A percentile compares a stretch with the other conserved stretches of the same genome.
phyloP scores from a whole-genome alignment of 2,113 vertebrate species.

The Puffinus mauretanicus region DNA sequence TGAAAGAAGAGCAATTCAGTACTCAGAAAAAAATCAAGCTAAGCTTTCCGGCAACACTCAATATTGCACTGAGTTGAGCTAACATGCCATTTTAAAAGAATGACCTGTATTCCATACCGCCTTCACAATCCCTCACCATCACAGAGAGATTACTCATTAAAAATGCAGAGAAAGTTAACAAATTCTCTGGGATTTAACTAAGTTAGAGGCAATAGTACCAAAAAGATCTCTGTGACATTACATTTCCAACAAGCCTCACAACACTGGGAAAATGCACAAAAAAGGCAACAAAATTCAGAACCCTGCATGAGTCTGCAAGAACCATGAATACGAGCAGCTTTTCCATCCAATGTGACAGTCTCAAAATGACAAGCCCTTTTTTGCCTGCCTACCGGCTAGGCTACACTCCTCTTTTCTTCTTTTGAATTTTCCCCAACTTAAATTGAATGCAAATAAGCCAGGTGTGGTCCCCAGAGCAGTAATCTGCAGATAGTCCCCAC shows the following conservation, averaged over 20 bases:
- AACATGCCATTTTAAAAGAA: background rate
- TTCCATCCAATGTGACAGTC: slow-evolving; percentile 8
- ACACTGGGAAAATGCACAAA: background rate
- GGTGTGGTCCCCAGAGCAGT: slow-evolving; percentile 70
- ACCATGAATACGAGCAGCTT: background rate
- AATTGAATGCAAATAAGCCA: slow-evolving; percentile 75
- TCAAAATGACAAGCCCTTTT: slow-evolving; percentile 57
- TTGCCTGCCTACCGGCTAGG: background rate
- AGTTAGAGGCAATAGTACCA: background rate
- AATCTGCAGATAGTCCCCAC: slow-evolving; percentile 58
- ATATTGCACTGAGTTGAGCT: background rate
- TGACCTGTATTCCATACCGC: background rate
- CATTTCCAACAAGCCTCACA: background rate
- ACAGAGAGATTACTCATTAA: background rate
- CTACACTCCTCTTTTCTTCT: slow-evolving; percentile 50
- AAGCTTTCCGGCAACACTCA: slow-evolving; percentile 1
- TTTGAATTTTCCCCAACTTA: slow-evolving; percentile 71
- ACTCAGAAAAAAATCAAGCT: background rate
- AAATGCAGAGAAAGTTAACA: background rate
- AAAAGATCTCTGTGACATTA: background rate
- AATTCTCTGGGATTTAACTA: background rate
- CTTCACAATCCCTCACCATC: background rate
- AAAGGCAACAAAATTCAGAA: slow-evolving; percentile 12
- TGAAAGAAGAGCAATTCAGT: background rate
- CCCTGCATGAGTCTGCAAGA: background rate